Evolutionary conservation across 1,140 invertebrate species (phyloP), one percentile per base, ranked within the genome.

Genomic region (Neocloeon triangulifer): DNA sequence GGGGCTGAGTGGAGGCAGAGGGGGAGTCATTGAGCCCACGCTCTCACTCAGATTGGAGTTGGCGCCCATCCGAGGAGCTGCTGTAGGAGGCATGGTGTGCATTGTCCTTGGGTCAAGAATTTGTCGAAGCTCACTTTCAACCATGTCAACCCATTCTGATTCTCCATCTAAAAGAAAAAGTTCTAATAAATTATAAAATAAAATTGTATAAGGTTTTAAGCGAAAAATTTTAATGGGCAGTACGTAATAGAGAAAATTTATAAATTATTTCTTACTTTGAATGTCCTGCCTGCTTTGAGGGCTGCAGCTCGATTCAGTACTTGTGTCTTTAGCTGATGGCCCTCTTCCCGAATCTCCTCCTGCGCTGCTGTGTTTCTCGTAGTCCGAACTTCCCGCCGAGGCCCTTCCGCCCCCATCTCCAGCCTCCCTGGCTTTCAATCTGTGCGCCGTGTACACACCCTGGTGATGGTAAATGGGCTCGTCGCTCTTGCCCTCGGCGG

Each of bases 111-210:
- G 70, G 45, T 79, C 73, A 27, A 79, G 49, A 43, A 79, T 79
- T 43, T 73, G 70, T 19, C 74, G 55, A 14, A 79, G 57, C 47
- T 80, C 78, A 7, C 69, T 70, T 52, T 82, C 76, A 2, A 80
- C 75, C 28, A 79, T 64, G 42, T 80, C 76, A 8, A 77, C 73
- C 78, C 78, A 82, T 49, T 80, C 75, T 2, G 72, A 70, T 42
- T 78, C 73, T 43, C 69, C 68, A 37, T 46, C 48, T 50, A 50
- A 21, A 28, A 17, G 23, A 8, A 30, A 13, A 37, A 27, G 7
- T 26, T 26, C 22, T 27, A 32, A 10, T 7, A 18, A 16, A 12
- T 1, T 19, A 9, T 19, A 28, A 14, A 26, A 30, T 10, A 32
- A 26, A 20, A 7, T 8, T 32, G 16, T 9, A 37, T 5, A 17